phyloP scores from a whole-genome alignment of 2,888 invertebrate genomes.

The Lomographa bimaculata region DNA sequence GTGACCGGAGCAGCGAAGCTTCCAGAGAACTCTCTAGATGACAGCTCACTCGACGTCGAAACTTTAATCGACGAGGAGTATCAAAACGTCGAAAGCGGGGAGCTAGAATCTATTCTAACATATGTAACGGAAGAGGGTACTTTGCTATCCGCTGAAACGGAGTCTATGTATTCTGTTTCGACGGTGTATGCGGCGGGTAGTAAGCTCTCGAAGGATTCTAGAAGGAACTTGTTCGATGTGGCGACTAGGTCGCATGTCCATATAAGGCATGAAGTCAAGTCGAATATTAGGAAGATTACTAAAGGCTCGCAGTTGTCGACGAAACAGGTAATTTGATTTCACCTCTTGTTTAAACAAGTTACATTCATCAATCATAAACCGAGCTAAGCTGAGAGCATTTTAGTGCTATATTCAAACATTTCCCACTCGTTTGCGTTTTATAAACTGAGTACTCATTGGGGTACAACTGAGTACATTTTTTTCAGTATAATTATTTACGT shows the following conservation, averaged over 20 bases:
- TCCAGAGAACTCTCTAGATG: conserved; percentile 62
- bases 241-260: conserved; percentile 69
- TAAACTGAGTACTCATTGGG: too few species aligned
- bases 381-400: too few species aligned
- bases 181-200: conserved; percentile 66
- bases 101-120: conserved; percentile 64
- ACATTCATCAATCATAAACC: too few species aligned
- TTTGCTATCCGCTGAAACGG: conserved; percentile 66
- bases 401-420: too few species aligned
- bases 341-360: too few species aligned
- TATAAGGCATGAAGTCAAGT: conserved; percentile 66
- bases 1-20: conserved; percentile 52
- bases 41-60: conserved; percentile 67
- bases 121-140: conserved; percentile 76
- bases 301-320: conserved; percentile 76
- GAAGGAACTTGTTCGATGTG: conserved; percentile 74
- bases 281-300: conserved; percentile 71
- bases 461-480: too few species aligned
- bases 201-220: conserved; percentile 62
- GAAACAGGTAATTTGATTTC: conserved; percentile 62
- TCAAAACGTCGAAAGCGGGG: conserved; percentile 71
- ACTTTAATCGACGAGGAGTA: conserved; percentile 76
- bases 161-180: conserved; percentile 69
- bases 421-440: too few species aligned
- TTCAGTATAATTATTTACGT: too few species aligned